Evolutionary conservation across 2,113 vertebrate species (phyloP).

Genomic region (Serinus canaria): DNA sequence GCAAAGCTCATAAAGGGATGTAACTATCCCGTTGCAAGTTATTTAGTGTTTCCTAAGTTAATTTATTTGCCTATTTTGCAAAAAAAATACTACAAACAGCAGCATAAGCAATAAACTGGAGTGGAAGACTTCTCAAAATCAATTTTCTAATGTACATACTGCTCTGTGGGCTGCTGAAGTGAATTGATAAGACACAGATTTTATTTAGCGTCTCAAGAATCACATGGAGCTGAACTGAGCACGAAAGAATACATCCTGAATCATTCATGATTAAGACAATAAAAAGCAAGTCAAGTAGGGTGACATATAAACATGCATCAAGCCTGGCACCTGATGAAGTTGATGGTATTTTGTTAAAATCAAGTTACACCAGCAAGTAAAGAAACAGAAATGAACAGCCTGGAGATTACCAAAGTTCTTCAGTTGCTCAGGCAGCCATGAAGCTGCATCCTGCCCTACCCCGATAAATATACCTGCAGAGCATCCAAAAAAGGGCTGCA

Average conservation of each 20-base stretch:
- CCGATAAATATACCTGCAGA: background rate
- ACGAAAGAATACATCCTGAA: background rate
- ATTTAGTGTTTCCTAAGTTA: background rate
- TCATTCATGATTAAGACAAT: constrained; percentile 32
- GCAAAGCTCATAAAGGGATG: background rate
- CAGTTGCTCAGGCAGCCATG: background rate
- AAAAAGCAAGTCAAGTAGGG: constrained; percentile 35
- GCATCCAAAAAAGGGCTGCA: background rate
- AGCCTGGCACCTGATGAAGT: background rate
- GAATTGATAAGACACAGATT: constrained; percentile 15
- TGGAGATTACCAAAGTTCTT: background rate
- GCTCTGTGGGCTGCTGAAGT: background rate
- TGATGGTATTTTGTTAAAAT: background rate
- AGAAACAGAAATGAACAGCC: background rate
- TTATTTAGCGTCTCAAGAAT: constrained; percentile 38
- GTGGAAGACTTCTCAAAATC: constrained; percentile 26
- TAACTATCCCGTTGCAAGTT: background rate
- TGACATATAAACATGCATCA: background rate
- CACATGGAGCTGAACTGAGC: background rate
- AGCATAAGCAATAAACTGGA: constrained; percentile 7
- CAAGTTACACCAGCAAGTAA: background rate
- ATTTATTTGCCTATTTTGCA: background rate
- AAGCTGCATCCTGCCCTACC: background rate
- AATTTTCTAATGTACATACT: constrained; percentile 18
- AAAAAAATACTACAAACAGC: constrained; percentile 14